Evolutionary conservation across 2,797 vertebrate genomes (phyloP).

Genomic region (Semaprochilodus insignis): DNA sequence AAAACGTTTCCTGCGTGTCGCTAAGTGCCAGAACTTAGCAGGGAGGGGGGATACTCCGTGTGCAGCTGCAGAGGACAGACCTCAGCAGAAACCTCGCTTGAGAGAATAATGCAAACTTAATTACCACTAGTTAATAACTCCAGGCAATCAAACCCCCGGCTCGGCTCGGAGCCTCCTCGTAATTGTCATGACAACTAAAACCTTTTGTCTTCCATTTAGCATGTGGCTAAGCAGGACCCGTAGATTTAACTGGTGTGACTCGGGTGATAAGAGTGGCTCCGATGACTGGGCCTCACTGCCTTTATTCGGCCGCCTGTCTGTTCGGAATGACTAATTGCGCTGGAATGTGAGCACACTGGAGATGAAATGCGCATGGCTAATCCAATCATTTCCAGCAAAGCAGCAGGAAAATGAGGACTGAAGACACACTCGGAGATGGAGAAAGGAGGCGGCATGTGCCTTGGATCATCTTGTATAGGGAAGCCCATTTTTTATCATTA

Average conservation of each 20-base stretch:
- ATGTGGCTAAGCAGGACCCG: conserved; percentile 64
- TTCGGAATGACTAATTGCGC: conserved; percentile 74
- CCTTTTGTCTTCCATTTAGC: conserved; percentile 73
- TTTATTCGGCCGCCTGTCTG: conserved; percentile 70
- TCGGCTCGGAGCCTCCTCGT: conserved; percentile 72
- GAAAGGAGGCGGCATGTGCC: conserved; percentile 46
- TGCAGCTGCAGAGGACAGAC: conserved; percentile 64
- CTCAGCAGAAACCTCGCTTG: conserved; percentile 59
- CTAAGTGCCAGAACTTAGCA: conserved; percentile 56
- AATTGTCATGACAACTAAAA: conserved; percentile 76
- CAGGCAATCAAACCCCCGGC: conserved; percentile 69
- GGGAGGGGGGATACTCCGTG: conserved; percentile 18
- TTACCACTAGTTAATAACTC: conserved; percentile 79
- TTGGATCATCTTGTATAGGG: conserved; percentile 51
- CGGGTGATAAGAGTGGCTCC: conserved; percentile 70
- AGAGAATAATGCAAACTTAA: conserved; percentile 80
- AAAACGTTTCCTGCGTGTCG: conserved; percentile 56
- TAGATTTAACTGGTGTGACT: conserved; percentile 67
- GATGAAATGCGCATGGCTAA: conserved; percentile 74
- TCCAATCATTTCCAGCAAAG: conserved; percentile 70
- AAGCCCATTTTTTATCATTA: conserved; percentile 53
- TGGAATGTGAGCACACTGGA: conserved; percentile 69
- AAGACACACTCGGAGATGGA: conserved; percentile 60
- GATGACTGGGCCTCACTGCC: conserved; percentile 60
- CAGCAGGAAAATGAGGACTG: conserved; percentile 65